Percentiles rank a stretch among this genome's conserved stretches.
Evolutionary conservation across 2,888 invertebrate species (phyloP).

Genomic region (Dryadula phaetusa): DNA sequence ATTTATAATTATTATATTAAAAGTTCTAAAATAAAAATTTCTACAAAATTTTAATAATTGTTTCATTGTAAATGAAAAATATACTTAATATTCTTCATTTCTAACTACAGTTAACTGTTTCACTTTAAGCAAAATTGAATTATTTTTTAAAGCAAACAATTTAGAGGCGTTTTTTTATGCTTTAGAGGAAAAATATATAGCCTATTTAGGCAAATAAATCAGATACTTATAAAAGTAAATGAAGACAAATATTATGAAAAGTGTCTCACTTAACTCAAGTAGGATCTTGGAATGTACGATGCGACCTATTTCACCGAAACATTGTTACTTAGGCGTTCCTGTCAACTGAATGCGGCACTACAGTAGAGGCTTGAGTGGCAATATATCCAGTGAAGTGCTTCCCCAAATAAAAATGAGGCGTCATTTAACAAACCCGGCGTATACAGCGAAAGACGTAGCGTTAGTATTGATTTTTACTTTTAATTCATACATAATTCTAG

Average conservation of each 20-base stretch:
- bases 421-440: conserved; percentile 20
- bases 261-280: conserved; percentile 16
- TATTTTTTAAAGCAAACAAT: too few species aligned
- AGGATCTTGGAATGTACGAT: conserved; percentile 5
- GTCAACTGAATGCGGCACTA: conserved; percentile 30
- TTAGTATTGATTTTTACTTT: background rate
- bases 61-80: too few species aligned
- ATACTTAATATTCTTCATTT: too few species aligned
- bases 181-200: too few species aligned
- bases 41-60: too few species aligned
- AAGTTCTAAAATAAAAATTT: too few species aligned
- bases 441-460: background rate
- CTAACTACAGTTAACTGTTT: too few species aligned
- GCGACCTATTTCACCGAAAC: conserved; percentile 31
- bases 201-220: background rate
- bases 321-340: conserved; percentile 30
- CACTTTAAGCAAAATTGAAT: too few species aligned
- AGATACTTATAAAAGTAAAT: background rate
- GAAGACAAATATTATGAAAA: conserved; percentile 19
- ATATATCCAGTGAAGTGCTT: conserved; percentile 32
- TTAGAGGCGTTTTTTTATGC: too few species aligned
- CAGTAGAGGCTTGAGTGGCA: conserved; percentile 30
- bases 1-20: too few species aligned
- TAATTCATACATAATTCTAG: background rate
- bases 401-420: conserved; percentile 23